These are phyloP conservation scores for Strix occidentalis DNA, from an alignment of 2,797 vertebrate genomes.

Conservation along the genomic window DNA sequence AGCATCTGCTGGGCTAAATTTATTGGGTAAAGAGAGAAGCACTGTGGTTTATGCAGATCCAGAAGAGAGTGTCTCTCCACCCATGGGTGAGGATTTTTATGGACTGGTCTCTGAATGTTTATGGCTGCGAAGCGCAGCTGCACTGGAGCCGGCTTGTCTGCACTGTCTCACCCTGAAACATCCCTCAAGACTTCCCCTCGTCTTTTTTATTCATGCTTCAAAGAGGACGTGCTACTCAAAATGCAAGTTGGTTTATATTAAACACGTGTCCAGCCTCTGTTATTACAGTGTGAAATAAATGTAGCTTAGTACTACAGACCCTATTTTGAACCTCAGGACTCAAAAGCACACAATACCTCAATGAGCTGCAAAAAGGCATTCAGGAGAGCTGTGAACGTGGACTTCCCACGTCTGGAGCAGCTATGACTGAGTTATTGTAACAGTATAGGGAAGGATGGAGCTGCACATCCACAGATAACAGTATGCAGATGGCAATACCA, in stretches of 20 bases:
- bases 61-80: background rate
- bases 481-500: background rate
- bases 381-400: background rate
- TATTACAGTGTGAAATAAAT: background rate
- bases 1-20: background rate
- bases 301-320: background rate
- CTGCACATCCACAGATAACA: background rate
- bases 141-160: background rate
- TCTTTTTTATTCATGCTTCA: background rate
- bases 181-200: background rate
- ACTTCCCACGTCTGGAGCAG: background rate
- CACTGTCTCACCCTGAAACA: background rate
- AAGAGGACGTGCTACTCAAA: background rate
- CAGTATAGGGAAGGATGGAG: background rate
- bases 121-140: background rate
- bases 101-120: background rate
- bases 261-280: background rate
- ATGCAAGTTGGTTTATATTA: background rate
- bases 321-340: background rate
- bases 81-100: background rate
- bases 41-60: background rate
- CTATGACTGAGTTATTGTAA: background rate
- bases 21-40: fast-evolving
- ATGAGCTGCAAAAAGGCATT: background rate
- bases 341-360: fast-evolving